A percentile compares a stretch with the other conserved stretches of the same genome.
phyloP scores from a whole-genome alignment of 2,797 vertebrate species.

The Sebastes kiyomatsui region DNA sequence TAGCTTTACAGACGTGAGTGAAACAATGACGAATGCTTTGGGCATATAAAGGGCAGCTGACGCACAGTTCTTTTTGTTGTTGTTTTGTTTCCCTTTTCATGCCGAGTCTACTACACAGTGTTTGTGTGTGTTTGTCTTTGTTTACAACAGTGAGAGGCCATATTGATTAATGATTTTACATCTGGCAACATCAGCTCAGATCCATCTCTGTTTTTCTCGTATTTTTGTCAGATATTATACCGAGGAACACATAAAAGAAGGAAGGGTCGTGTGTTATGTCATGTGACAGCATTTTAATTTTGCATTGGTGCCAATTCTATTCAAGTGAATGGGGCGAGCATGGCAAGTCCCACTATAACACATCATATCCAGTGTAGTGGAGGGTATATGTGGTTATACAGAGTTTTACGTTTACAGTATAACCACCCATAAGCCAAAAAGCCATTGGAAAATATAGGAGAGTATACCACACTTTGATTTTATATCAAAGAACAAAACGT shows the following conservation, averaged over 20 bases:
- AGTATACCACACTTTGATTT: too few relatives aligned
- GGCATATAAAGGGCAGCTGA: conserved; percentile 10
- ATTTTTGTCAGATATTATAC: not conserved
- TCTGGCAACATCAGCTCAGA: not conserved
- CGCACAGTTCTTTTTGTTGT: not conserved
- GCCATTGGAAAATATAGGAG: too few relatives aligned
- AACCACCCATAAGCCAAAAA: too few relatives aligned
- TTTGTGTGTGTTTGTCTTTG: not conserved
- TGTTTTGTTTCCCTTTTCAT: not conserved
- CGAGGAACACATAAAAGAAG: too few relatives aligned
- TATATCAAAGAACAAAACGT: too few relatives aligned
- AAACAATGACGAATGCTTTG: not conserved
- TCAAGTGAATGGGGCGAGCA: too few relatives aligned
- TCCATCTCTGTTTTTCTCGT: not conserved
- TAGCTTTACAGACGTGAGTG: not conserved
- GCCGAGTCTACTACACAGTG: not conserved
- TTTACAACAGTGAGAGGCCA: not conserved
- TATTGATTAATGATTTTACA: conserved; percentile 11
- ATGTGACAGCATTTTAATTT: too few relatives aligned
- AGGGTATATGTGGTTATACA: too few relatives aligned
- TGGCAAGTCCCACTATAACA: not conserved
- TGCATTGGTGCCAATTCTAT: too few relatives aligned
- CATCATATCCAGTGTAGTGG: not conserved
- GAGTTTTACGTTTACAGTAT: too few relatives aligned
- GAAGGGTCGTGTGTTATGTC: too few relatives aligned